Percentiles rank a stretch among this genome's conserved stretches.
These are phyloP conservation scores for Cirrhinus molitorella DNA, from an alignment of 2,797 vertebrate genomes.

Conservation along the genomic window DNA sequence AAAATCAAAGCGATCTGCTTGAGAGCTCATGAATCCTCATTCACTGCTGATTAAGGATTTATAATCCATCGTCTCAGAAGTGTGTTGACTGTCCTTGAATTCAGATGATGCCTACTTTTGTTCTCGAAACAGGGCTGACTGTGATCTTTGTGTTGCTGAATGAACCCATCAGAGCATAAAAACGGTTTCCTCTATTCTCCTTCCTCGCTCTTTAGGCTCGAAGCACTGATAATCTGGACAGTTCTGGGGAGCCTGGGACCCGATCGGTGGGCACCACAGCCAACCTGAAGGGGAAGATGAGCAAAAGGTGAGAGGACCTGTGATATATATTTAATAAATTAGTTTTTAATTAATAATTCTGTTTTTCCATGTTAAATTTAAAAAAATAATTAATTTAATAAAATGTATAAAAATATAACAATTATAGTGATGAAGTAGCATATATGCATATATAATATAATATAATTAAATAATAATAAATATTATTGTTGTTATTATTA, in stretches of 20 bases:
- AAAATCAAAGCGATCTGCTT: conserved; percentile 25
- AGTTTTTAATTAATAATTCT: too few species aligned
- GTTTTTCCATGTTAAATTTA: too few species aligned
- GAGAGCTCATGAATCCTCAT: conserved; percentile 41
- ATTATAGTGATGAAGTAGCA: too few species aligned
- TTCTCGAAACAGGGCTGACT: not conserved
- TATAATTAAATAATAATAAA: too few species aligned
- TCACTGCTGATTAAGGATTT: conserved; percentile 35
- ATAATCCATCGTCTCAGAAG: conserved; percentile 6
- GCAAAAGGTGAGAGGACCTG: conserved; percentile 84
- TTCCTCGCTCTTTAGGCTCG: conserved; percentile 72
- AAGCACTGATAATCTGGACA: conserved; percentile 83
- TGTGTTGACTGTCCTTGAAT: conserved; percentile 5
- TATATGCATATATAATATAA: too few species aligned
- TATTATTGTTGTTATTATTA: too few species aligned
- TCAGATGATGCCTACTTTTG: not conserved
- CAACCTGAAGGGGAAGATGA: conserved; percentile 80
- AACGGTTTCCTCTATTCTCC: not conserved
- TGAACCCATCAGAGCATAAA: not conserved
- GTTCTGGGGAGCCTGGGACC: conserved; percentile 77
- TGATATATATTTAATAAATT: too few species aligned
- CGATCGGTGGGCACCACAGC: conserved; percentile 75
- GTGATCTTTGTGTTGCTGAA: not conserved
- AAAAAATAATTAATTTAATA: too few species aligned
- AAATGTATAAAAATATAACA: too few species aligned